phyloP scores from a whole-genome alignment of 2,888 invertebrate species.

The Hypena proboscidalis region DNA sequence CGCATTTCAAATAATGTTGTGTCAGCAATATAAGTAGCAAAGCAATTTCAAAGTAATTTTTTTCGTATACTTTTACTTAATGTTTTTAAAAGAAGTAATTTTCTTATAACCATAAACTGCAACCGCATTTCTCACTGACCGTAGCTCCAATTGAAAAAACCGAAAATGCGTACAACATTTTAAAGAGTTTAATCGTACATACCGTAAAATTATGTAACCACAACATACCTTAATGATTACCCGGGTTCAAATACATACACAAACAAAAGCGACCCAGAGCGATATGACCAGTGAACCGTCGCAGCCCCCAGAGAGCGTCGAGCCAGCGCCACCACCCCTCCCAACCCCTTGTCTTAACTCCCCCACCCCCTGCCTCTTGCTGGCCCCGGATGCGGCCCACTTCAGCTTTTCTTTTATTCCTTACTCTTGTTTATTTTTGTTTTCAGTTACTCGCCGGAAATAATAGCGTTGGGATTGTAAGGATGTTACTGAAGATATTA shows the following conservation, averaged over 20 bases:
- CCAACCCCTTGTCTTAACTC: slow-evolving; percentile 36
- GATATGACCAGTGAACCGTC: slow-evolving; percentile 53
- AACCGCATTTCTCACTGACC: too few species aligned
- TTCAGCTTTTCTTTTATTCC: slow-evolving; percentile 82
- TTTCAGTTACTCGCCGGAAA: slow-evolving; percentile 80
- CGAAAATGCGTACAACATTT: too few species aligned
- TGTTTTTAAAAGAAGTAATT: too few species aligned
- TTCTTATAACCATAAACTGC: too few species aligned
- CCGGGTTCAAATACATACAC: slow-evolving; percentile 68
- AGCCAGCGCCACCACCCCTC: slow-evolving; percentile 48
- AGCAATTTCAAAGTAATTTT: not conserved
- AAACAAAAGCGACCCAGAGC: slow-evolving; percentile 71
- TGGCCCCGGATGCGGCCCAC: slow-evolving; percentile 76
- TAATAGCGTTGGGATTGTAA: slow-evolving; percentile 67
- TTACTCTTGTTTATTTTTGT: slow-evolving; percentile 83
- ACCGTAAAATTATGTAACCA: slow-evolving; percentile 12
- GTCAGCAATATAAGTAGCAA: too few species aligned
- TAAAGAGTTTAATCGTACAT: not conserved
- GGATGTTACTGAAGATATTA: slow-evolving; percentile 48
- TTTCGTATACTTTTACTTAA: too few species aligned
- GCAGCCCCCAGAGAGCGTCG: slow-evolving; percentile 54
- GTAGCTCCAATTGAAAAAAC: too few species aligned
- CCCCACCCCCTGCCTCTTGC: slow-evolving; percentile 57
- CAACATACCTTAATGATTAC: slow-evolving; percentile 51
- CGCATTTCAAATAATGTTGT: too few species aligned